Base-by-base conservation (phyloP, 1,140 invertebrate genomes). In the Lerema accius region DNA sequence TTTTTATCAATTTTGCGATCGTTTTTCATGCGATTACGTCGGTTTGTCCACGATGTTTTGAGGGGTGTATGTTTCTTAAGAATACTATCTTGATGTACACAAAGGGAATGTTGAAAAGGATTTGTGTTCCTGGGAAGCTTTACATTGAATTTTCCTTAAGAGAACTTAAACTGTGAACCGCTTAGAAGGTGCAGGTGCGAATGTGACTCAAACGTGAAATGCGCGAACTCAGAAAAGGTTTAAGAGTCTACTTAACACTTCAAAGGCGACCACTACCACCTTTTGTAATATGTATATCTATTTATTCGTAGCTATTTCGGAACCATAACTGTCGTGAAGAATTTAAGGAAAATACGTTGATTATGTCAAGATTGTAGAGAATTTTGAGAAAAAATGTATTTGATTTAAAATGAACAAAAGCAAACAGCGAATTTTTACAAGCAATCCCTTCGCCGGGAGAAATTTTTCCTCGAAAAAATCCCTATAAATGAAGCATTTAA, bases 381-480 rank as follows among this genome's bases (percentile, higher is more conserved):
- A 86, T 82, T 86, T 71, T 45, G 76, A 73, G 73, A 65, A 84
- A 86, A 86, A 86, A 86, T 77, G 84, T 87, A 84, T 89, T 87
- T 80, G 78, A 84, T 86, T 86, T 89, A 84, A 84, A 89, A 86
- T 84, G 78, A 76, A 79, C 80, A 80, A 73, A 78, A 85, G 2
- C 4, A 84, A 86, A 83, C 73, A 42, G 73, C 46, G 49, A 68
- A 43, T 32, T 37, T 37, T 65, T 65, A 51, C 53, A 46, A 60
- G 61, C 50, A 71, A 65, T 64, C 68, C 70, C 49, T 69, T 46
- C 64, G 59, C 59, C 63, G 73, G 65, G 59, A 73, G 70, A 78
- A 58, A 78, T 73, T 80, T 72, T 77, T 78, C 64, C 65, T 56
- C 48, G 46, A 69, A 76, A 74, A 73, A 82, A 73, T 71, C 67